Percentiles rank a stretch among this genome's conserved stretches.
These are phyloP conservation scores for Neodiprion fabricii DNA, from an alignment of 1,140 invertebrate genomes.

Conservation along the genomic window DNA sequence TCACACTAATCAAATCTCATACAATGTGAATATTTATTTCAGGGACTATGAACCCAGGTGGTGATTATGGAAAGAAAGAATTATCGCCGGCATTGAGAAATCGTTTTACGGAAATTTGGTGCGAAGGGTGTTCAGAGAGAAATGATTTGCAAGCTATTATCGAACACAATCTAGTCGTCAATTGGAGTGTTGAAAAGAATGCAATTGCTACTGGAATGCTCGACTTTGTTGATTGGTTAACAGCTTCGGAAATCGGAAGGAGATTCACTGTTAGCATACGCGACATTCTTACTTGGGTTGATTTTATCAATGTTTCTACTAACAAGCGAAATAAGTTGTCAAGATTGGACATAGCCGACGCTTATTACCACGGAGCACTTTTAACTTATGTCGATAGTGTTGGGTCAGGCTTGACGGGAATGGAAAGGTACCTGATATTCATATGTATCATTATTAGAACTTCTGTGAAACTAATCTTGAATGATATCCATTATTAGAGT, in stretches of 20 bases:
- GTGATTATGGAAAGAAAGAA: slow-evolving; percentile 99
- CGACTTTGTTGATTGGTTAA: slow-evolving; percentile 83
- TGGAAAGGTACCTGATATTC: slow-evolving; percentile 59
- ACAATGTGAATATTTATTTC: background rate
- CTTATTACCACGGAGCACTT: slow-evolving; percentile 88
- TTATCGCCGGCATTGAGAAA: slow-evolving; percentile 97
- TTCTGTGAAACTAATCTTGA: too few species aligned
- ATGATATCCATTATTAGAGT: too few species aligned
- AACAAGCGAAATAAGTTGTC: slow-evolving; percentile 42
- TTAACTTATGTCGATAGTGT: slow-evolving; percentile 92
- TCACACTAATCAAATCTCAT: too few species aligned
- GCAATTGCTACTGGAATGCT: slow-evolving; percentile 74
- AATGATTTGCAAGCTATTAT: slow-evolving; percentile 80
- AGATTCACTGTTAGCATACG: slow-evolving; percentile 88
- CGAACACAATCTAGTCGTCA: slow-evolving; percentile 75
- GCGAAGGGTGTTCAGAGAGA: slow-evolving; percentile 72
- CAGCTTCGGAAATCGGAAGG: slow-evolving; percentile 74
- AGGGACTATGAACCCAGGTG: slow-evolving; percentile 98
- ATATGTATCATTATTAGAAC: slow-evolving; percentile 14
- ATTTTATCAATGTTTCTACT: slow-evolving; percentile 83
- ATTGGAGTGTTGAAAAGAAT: slow-evolving; percentile 62
- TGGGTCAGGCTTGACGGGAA: slow-evolving; percentile 73
- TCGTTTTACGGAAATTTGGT: slow-evolving; percentile 99
- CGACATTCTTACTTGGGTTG: slow-evolving; percentile 92
- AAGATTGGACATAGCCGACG: slow-evolving; percentile 64